Percentiles rank a stretch among this genome's conserved stretches.
phyloP scores from a whole-genome alignment of 2,888 invertebrate species.

The Melieria omissa region DNA sequence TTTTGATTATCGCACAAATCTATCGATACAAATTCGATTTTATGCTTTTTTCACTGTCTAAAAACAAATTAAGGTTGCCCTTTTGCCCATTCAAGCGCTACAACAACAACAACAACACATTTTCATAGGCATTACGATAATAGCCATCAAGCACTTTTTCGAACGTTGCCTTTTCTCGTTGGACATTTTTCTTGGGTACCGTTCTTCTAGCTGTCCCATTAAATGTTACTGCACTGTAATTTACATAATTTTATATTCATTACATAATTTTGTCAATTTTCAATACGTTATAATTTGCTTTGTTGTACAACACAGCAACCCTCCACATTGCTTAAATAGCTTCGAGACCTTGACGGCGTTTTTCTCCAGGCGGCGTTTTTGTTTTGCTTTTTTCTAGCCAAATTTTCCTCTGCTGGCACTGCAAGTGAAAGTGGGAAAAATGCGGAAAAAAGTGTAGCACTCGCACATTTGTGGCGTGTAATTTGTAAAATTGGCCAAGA shows the following conservation, averaged over 20 bases:
- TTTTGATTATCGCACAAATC: no score
- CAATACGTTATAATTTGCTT: conserved; percentile 58
- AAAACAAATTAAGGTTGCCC: conserved; percentile 16
- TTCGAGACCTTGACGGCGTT: no score
- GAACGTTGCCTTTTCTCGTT: no score
- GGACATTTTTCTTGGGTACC: no score
- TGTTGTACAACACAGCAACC: conserved; percentile 8
- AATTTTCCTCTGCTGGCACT: no score
- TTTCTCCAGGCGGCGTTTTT: no score
- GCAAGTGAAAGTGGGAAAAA: neutral
- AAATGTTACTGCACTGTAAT: conserved; percentile 64
- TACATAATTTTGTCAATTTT: conserved; percentile 65
- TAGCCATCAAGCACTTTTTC: no score
- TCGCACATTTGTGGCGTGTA: neutral
- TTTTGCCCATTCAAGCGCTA: neutral
- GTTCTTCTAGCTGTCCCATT: conserved; percentile 50
- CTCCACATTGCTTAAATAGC: neutral
- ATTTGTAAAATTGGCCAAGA: conserved; percentile 17
- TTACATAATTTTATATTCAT: conserved; percentile 66
- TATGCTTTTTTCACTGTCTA: conserved; percentile 22
- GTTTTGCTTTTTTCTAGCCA: no score
- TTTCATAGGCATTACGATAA: no score
- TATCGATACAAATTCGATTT: conserved; percentile 34
- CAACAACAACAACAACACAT: no score
- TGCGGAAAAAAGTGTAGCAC: neutral